These are phyloP conservation scores for Lordiphosa mommai DNA, from an alignment of 1,140 invertebrate genomes.

Conservation along the genomic window DNA sequence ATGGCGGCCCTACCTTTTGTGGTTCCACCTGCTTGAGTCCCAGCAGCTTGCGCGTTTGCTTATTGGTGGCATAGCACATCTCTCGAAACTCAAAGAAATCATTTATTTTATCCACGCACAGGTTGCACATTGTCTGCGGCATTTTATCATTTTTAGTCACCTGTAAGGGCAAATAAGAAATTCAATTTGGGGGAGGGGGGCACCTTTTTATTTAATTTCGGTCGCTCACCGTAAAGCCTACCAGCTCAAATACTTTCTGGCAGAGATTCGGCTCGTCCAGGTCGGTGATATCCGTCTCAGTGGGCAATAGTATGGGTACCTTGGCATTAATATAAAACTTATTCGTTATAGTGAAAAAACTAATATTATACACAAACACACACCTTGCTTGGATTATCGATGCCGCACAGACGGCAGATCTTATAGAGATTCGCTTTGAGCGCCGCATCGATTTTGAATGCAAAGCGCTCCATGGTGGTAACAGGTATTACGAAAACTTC, in stretches of 20 bases:
- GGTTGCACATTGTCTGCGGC: slow-evolving; percentile 82
- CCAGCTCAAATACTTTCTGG: slow-evolving; percentile 61
- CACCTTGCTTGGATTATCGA: slow-evolving; percentile 73
- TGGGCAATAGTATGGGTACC: slow-evolving; percentile 45
- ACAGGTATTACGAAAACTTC: not conserved
- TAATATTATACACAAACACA: too few species aligned
- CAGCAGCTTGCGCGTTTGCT: slow-evolving; percentile 80
- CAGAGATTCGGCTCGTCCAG: slow-evolving; percentile 62
- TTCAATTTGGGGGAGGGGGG: not conserved
- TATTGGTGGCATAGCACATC: slow-evolving; percentile 81
- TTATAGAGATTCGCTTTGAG: slow-evolving; percentile 72
- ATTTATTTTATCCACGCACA: slow-evolving; percentile 83
- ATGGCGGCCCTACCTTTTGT: slow-evolving; percentile 26
- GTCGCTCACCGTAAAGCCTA: slow-evolving; percentile 57
- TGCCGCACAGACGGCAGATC: slow-evolving; percentile 76
- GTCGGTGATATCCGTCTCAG: slow-evolving; percentile 38
- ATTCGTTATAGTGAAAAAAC: too few species aligned
- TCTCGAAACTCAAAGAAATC: slow-evolving; percentile 83
- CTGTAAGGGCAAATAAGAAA: slow-evolving; percentile 60
- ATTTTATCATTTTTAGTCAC: slow-evolving; percentile 81
- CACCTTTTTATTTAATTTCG: not conserved
- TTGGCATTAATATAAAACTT: slow-evolving; percentile 14
- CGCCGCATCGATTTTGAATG: slow-evolving; percentile 73
- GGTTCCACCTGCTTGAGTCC: slow-evolving; percentile 72
- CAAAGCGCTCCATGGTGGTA: slow-evolving; percentile 70